Evolutionary conservation across 1,140 invertebrate species (phyloP), one percentile per base, ranked within the genome.

Genomic region (Sycobia sp.): DNA sequence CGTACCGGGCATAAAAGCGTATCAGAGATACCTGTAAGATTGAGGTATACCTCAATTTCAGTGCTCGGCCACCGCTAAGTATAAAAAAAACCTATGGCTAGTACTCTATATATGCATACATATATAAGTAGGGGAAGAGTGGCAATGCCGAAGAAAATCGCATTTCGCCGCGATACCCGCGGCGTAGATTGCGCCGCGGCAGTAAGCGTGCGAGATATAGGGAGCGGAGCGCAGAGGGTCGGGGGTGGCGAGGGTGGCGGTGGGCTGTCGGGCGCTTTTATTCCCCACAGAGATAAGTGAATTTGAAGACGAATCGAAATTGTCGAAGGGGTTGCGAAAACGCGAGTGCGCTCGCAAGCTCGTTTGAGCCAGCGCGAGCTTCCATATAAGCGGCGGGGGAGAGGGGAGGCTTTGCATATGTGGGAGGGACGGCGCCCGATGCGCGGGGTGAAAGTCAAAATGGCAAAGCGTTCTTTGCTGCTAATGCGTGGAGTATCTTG

Each of bases 401-500:
- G n/a, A n/a, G n/a, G n/a, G n/a, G n/a, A n/a, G n/a, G n/a, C n/a
- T n/a, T n/a, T n/a, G n/a, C n/a, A n/a, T n/a, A n/a, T n/a, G n/a
- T n/a, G n/a, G n/a, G n/a, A n/a, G n/a, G n/a, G n/a, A n/a, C n/a
- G n/a, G n/a, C n/a, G n/a, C n/a, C n/a, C n/a, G n/a, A n/a, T n/a
- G 2, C 32, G 16, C 39, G 29, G n/a, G 14, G 25, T 25, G 18
- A 58, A 47, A 36, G 32, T 49, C 22, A n/a, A 49, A 69, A 73
- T 34, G 8, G 2, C 20, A 34, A n/a, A 47, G 5, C 4, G 16
- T 47, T 18, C 10, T 9, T 2, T 27, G 44, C 4, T n/a, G 14
- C 2, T 47, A n/a, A n/a, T n/a, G n/a, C n/a, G n/a, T n/a, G n/a
- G n/a, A n/a, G n/a, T n/a, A n/a, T n/a, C n/a, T n/a, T n/a, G n/a